Evolutionary conservation across 2,888 invertebrate species (phyloP).

Genomic region (Drosophila borealis): DNA sequence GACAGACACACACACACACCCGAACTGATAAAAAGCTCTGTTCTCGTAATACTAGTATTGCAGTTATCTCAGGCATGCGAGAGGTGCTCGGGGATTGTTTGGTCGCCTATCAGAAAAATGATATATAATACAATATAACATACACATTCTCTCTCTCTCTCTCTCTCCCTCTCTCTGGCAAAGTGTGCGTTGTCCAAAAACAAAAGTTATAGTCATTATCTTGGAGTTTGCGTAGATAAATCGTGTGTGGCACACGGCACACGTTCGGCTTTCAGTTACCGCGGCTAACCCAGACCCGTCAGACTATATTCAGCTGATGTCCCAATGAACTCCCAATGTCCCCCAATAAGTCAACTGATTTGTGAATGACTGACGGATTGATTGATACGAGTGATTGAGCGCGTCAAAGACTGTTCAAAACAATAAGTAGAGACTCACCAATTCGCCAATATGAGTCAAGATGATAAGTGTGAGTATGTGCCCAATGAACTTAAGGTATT

Average conservation of each 20-base stretch:
- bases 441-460: constrained; percentile 80
- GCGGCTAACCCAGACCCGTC: constrained; percentile 35
- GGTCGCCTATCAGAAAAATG: constrained; percentile 63
- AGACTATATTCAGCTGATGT: constrained; percentile 36
- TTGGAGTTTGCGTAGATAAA: constrained; percentile 78
- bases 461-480: constrained; percentile 82
- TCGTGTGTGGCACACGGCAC: constrained; percentile 44
- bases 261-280: constrained; percentile 39
- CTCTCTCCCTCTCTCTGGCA: too few relatives aligned
- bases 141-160: constrained; percentile 16
- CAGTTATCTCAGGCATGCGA: constrained; percentile 65
- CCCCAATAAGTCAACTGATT: constrained; percentile 4
- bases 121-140: constrained; percentile 73
- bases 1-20: neutral
- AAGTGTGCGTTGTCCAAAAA: constrained; percentile 44
- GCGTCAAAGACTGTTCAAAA: constrained; percentile 4
- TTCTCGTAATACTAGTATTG: constrained; percentile 51
- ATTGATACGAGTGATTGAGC: constrained; percentile 4
- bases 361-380: constrained; percentile 7
- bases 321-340: too few relatives aligned
- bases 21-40: constrained; percentile 43
- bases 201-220: constrained; percentile 72
- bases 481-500: constrained; percentile 16
- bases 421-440: constrained; percentile 28
- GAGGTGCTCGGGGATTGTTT: constrained; percentile 37